phyloP scores from a whole-genome alignment of 2,113 vertebrate genomes.

The Smithornis capensis region DNA sequence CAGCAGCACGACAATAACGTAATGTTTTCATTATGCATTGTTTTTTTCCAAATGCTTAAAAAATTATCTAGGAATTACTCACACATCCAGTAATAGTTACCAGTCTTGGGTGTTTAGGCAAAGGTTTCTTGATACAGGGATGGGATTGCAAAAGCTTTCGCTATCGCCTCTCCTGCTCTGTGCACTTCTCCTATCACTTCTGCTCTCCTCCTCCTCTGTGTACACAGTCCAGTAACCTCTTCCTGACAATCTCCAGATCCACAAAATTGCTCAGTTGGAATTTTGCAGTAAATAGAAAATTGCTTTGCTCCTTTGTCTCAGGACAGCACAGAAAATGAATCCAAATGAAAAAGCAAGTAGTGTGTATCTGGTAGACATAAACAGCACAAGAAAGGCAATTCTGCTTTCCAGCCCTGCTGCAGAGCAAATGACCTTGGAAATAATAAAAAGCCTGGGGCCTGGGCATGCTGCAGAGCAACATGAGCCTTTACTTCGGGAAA shows the following conservation, averaged over 20 bases:
- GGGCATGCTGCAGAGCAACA: not conserved
- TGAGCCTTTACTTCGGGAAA: not conserved
- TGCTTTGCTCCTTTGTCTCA: slow-evolving; percentile 61
- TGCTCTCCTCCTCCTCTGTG: slow-evolving; percentile 30
- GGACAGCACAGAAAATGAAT: slow-evolving; percentile 71
- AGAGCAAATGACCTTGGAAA: slow-evolving; percentile 61
- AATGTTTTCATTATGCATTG: slow-evolving; percentile 67
- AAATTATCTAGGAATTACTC: slow-evolving; percentile 67
- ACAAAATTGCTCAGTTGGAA: slow-evolving; percentile 63
- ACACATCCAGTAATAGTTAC: slow-evolving; percentile 60
- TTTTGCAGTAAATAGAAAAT: slow-evolving; percentile 63
- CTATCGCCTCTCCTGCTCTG: not conserved
- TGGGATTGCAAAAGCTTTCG: slow-evolving; percentile 5
- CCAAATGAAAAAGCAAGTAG: slow-evolving; percentile 74
- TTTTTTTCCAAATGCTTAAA: slow-evolving; percentile 66
- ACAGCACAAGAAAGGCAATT: slow-evolving; percentile 50
- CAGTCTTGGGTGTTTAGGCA: slow-evolving; percentile 27
- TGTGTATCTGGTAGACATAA: slow-evolving; percentile 74
- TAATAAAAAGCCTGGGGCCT: slow-evolving; percentile 17
- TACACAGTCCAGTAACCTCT: slow-evolving; percentile 62
- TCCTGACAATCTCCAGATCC: slow-evolving; percentile 67
- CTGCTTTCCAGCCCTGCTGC: slow-evolving; percentile 41
- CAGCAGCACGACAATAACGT: slow-evolving; percentile 54
- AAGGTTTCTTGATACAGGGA: not conserved
- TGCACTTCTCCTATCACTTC: slow-evolving; percentile 43